Percentiles rank a stretch among this genome's conserved stretches.
These are phyloP conservation scores for Pelodytes ibericus DNA, from an alignment of 2,797 vertebrate species.

Conservation along the genomic window DNA sequence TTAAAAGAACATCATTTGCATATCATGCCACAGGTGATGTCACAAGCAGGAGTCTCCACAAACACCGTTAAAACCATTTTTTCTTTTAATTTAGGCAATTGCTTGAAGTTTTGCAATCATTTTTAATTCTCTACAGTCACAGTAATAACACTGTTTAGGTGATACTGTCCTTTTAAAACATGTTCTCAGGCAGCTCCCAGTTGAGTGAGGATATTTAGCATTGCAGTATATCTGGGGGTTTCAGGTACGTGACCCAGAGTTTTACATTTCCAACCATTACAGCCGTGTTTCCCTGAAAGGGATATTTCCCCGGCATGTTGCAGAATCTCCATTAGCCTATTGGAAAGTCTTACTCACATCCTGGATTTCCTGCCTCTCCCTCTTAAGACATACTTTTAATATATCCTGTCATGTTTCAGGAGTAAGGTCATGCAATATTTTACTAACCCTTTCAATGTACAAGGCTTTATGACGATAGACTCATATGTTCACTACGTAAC, in stretches of 20 bases:
- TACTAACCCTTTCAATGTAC: not conserved
- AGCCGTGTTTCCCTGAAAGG: not conserved
- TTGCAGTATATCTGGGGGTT: not conserved
- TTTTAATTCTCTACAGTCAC: too few species aligned
- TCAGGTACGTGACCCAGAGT: not conserved
- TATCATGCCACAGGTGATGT: too few species aligned
- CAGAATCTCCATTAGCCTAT: not conserved
- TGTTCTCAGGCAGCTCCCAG: too few species aligned
- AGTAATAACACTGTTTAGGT: too few species aligned
- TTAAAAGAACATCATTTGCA: too few species aligned
- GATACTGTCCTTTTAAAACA: too few species aligned
- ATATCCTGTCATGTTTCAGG: not conserved
- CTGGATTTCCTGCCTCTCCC: not conserved
- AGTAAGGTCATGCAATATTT: not conserved
- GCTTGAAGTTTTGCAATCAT: too few species aligned
- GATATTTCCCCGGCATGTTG: not conserved
- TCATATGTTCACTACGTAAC: too few species aligned
- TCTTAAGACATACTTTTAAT: not conserved
- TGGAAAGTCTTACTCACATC: not conserved
- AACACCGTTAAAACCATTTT: too few species aligned
- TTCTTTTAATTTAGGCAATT: too few species aligned
- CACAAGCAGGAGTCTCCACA: too few species aligned
- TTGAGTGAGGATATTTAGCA: too few species aligned
- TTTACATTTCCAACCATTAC: not conserved
- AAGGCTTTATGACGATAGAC: not conserved